Evolutionary conservation across 2,888 invertebrate species (phyloP).

Genomic region (Drosophila mimica): DNA sequence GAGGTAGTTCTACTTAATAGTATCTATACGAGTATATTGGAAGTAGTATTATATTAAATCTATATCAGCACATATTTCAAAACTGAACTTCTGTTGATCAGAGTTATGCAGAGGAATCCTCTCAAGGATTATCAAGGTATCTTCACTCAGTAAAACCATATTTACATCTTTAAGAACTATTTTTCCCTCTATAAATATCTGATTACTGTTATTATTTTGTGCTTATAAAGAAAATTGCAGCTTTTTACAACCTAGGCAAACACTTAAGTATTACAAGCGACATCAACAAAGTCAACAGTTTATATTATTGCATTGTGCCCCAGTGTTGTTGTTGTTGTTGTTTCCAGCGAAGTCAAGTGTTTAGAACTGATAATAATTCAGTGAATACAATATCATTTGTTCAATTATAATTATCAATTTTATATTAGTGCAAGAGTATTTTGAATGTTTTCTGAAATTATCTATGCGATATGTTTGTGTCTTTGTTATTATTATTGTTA

Average conservation of each 20-base stretch:
- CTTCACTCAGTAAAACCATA: neutral
- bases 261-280: conserved; percentile 39
- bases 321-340: conserved; percentile 15
- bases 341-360: conserved; percentile 44
- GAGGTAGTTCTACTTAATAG: conserved; percentile 50
- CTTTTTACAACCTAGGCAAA: conserved; percentile 6
- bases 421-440: conserved; percentile 16
- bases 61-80: neutral
- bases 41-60: no score
- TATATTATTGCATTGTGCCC: conserved; percentile 5
- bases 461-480: conserved; percentile 35
- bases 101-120: neutral
- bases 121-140: neutral
- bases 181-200: neutral
- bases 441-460: conserved; percentile 47
- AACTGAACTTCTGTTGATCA: neutral
- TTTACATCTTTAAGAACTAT: neutral
- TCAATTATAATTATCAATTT: conserved; percentile 48
- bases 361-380: conserved; percentile 40
- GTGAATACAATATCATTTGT: conserved; percentile 47
- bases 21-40: neutral
- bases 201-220: neutral
- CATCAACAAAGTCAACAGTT: conserved; percentile 35
- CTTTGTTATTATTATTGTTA: neutral
- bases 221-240: conserved; percentile 4